These are phyloP conservation scores for Maccullochella peelii DNA, from an alignment of 2,113 vertebrate genomes.

Conservation along the genomic window DNA sequence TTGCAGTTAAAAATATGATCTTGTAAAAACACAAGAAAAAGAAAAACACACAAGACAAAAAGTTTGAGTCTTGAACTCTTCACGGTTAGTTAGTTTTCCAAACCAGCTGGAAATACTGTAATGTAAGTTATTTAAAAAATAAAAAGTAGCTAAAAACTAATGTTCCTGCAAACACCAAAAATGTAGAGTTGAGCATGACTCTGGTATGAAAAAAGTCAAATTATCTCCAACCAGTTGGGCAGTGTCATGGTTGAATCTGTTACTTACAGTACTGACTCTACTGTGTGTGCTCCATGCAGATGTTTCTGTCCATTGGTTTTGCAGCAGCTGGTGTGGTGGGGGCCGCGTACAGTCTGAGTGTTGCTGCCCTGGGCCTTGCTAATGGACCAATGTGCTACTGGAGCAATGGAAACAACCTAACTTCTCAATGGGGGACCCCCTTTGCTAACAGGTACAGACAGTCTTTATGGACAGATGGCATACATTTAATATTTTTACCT, in stretches of 20 bases:
- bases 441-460: constrained; percentile 63
- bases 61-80: too few relatives aligned
- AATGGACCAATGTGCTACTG: constrained; percentile 74
- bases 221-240: neutral
- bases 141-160: too few relatives aligned
- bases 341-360: constrained; percentile 71
- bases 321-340: constrained; percentile 75
- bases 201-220: neutral
- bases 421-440: constrained; percentile 50
- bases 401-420: fast-evolving
- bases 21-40: too few relatives aligned
- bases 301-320: constrained; percentile 85
- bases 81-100: too few relatives aligned
- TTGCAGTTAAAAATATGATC: too few relatives aligned
- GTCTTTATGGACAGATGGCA: neutral
- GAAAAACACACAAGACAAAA: too few relatives aligned
- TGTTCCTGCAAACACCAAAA: too few relatives aligned
- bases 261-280: neutral
- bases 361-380: constrained; percentile 68
- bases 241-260: neutral
- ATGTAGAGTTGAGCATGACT: neutral
- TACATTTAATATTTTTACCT: neutral
- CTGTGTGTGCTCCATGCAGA: constrained; percentile 63
- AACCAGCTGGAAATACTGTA: too few relatives aligned
- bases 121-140: too few relatives aligned